A percentile compares a stretch with the other conserved stretches of the same genome.
Evolutionary conservation across 1,140 invertebrate genomes (phyloP).

Genomic region (Cotesia chilonis): DNA sequence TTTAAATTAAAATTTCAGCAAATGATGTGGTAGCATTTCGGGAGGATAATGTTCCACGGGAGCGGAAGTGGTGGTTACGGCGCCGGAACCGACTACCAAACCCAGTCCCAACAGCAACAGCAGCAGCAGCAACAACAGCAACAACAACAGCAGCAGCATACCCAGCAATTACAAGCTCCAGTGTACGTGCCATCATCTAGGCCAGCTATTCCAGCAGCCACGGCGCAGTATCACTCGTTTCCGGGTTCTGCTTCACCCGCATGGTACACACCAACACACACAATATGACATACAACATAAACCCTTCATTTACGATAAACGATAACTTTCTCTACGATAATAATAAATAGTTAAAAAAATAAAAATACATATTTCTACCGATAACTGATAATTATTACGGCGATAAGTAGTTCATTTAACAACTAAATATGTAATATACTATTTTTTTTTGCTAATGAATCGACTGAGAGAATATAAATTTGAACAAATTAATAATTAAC

Average conservation of each 20-base stretch:
- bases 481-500: too few relatives aligned
- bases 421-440: too few relatives aligned
- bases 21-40: conserved; percentile 50
- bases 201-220: conserved; percentile 58
- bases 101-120: conserved; percentile 41
- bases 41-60: conserved; percentile 63
- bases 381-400: conserved; percentile 2
- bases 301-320: neutral
- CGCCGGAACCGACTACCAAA: conserved; percentile 62
- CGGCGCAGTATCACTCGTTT: conserved; percentile 62
- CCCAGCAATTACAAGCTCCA: conserved; percentile 59
- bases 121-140: conserved; percentile 61
- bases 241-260: conserved; percentile 59
- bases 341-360: neutral
- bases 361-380: conserved; percentile 1
- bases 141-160: conserved; percentile 60
- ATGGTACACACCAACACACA: conserved; percentile 49
- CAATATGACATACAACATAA: neutral
- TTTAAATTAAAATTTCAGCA: conserved; percentile 38
- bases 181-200: conserved; percentile 63
- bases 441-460: too few relatives aligned
- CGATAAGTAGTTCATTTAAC: neutral
- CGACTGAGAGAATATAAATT: too few relatives aligned
- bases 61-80: conserved; percentile 62
- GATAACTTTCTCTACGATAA: neutral